Evolutionary conservation across 2,113 vertebrate genomes (phyloP), one percentile per base, ranked within the genome.

Genomic region (Brienomyrus longianalis): DNA sequence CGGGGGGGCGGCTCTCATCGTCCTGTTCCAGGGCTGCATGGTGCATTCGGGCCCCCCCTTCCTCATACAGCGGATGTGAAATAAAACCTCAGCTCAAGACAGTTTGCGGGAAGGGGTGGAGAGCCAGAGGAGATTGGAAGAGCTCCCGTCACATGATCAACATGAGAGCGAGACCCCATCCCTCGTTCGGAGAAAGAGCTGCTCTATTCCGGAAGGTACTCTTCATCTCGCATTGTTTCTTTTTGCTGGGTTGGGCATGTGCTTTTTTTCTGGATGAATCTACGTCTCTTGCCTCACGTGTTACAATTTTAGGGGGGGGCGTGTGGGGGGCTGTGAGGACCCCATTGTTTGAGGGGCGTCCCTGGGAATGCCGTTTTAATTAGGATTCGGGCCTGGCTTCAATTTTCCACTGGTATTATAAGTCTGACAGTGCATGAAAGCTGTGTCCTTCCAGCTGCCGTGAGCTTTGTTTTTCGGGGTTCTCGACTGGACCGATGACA

Each of bases 1-100:
- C 2, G 96, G 96, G 95, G 94, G 95, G 95, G 94, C 92, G 19
- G 97, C 98, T 98, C 97, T 98, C 97, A 98, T 97, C 97, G 97
- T 97, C 97, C 96, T 97, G 27, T 84, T 96, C 96, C 90, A 96
- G 95, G 97, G 97, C 95, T 96, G 95, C 98, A 97, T 96, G 96
- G 97, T 96, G 97, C 97, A 97, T 97, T 97, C 96, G 96, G 96
- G 98, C 45, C 45, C 85, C 50, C 48, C 19, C 45, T 10, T 27
- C 45, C 45, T 45, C 96, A 95, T 93, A 31, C 93, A 90, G 90
- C 89, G 90, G 92, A 93, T 91, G 94, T 95, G 96, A 97, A 97
- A 97, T 97, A 96, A 43, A 97, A 97, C 94, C 94, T 88, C 95
- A 95, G 96, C 97, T 96, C 96, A 96, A 96, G 96, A 96, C 95